Base-by-base conservation (phyloP, 2,797 vertebrate species). In the Lepidocolaptes lacrymiger region DNA sequence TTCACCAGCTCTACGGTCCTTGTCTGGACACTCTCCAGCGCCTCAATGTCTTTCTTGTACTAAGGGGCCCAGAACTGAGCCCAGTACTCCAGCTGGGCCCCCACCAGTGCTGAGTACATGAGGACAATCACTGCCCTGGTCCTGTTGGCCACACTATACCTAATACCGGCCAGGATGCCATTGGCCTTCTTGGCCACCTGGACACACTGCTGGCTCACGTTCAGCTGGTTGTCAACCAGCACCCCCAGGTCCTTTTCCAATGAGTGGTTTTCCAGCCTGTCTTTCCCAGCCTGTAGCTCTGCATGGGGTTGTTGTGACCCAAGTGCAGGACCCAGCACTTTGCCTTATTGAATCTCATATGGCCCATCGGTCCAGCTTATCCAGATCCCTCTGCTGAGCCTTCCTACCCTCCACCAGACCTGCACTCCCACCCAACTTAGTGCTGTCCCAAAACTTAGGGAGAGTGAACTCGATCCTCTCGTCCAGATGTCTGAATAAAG, bases 51-150 rank as follows among this genome's bases (percentile, higher is more conserved):
- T 23, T 88, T 34, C 44, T 39, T 69, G 37, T 14, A 9, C 14
- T 37, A 63, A 67, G 27, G 5, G 37, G 18, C 32, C 17, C 34
- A 72, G 34, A 88, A 32, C 10, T 61, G 39, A 58, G 20, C 32
- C 7, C 7, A 36, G 43, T 1, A 12, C 2, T 75, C 0, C 0
- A 67, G 39, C 5, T 58, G 43, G 3, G 0, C 30, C 51, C 18
- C 66, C 44, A 26, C 17, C 15, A 9, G 55, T 18, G 55, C 37
- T 0, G 1, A 82, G 27, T 34, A 18, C 21, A 36, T 19, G 15
- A 10, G 17, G 0, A 12, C 0, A 0, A 27, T 73, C 26, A 4
- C 8, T 51, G 37, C 23, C 32, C 22, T 26, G 3, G 1, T 72
- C 36, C 51, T 84, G 46, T 11, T 77, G 22, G 5, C 10, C 37